A percentile compares a stretch with the other conserved stretches of the same genome.
Evolutionary conservation across 2,888 invertebrate genomes (phyloP).

Genomic region (Phanerotoma sp.): DNA sequence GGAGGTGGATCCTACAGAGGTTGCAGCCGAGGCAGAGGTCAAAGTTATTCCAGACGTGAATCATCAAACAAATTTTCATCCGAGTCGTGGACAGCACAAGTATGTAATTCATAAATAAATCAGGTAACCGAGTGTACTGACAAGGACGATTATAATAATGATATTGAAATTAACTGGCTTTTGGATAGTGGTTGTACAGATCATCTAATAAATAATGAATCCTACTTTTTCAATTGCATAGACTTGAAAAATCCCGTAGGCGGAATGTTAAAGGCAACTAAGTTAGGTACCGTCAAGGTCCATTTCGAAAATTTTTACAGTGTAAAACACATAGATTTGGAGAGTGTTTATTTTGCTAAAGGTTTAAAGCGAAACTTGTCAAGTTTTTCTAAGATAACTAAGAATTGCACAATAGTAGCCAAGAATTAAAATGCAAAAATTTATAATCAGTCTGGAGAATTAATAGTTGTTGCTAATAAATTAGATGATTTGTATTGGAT

Average conservation of each 20-base stretch:
- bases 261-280: constrained; percentile 1
- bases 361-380: too few species aligned
- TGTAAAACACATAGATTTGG: too few species aligned
- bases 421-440: constrained; percentile 26
- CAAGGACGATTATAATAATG: background rate
- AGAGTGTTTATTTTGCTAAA: too few species aligned
- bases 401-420: constrained; percentile 25
- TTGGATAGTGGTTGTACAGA: constrained; percentile 23
- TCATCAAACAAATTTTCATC: too few species aligned
- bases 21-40: too few species aligned
- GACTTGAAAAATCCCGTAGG: constrained; percentile 4
- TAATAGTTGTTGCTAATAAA: constrained; percentile 19
- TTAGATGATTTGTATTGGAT: constrained; percentile 8
- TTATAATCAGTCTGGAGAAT: constrained; percentile 16
- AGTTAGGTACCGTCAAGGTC: background rate
- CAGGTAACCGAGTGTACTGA: too few species aligned
- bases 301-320: too few species aligned
- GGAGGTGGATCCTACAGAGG: too few species aligned
- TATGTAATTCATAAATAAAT: too few species aligned
- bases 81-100: too few species aligned
- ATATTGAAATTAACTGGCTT: constrained; percentile 13
- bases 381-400: constrained; percentile 27
- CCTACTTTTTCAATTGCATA: background rate
- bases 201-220: constrained; percentile 14
- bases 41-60: too few species aligned